Conservation (phyloP, 2,113 vertebrate genomes). For the Entomyzon cyanotis region DNA sequence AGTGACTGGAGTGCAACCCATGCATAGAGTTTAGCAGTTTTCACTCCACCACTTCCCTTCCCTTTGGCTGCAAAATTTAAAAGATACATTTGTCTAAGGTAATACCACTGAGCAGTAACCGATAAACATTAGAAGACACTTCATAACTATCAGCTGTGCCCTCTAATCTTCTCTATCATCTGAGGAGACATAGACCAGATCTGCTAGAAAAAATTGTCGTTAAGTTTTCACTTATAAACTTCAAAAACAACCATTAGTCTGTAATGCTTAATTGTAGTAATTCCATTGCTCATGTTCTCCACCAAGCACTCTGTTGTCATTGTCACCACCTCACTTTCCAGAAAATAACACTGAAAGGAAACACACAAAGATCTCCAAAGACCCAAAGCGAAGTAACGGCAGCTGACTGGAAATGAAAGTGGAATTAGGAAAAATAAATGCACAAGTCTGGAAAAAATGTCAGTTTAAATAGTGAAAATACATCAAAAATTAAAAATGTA, state of each 20-base stretch:
- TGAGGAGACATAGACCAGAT: not conserved
- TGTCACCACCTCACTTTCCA: not conserved
- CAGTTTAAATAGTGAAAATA: not conserved
- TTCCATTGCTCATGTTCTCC: not conserved
- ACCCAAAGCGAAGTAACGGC: not conserved
- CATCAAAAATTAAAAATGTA: not conserved
- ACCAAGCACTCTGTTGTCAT: not conserved
- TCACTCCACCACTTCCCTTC: slow-evolving; percentile 89
- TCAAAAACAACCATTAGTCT: not conserved
- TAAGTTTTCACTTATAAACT: not conserved
- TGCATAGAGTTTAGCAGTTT: slow-evolving; percentile 94
- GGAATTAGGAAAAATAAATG: not conserved
- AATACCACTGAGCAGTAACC: not conserved
- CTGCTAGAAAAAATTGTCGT: not conserved
- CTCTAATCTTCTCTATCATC: not conserved
- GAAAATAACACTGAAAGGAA: not conserved
- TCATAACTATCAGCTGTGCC: not conserved
- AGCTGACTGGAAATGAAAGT: not conserved
- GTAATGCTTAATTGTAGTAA: not conserved
- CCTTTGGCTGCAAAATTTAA: slow-evolving; percentile 87
- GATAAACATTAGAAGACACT: not conserved
- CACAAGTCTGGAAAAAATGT: not conserved
- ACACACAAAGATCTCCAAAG: not conserved
- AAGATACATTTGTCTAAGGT: not conserved
- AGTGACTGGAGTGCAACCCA: slow-evolving; percentile 98